phyloP scores from a whole-genome alignment of 2,797 vertebrate genomes.

The Potorous gilbertii region DNA sequence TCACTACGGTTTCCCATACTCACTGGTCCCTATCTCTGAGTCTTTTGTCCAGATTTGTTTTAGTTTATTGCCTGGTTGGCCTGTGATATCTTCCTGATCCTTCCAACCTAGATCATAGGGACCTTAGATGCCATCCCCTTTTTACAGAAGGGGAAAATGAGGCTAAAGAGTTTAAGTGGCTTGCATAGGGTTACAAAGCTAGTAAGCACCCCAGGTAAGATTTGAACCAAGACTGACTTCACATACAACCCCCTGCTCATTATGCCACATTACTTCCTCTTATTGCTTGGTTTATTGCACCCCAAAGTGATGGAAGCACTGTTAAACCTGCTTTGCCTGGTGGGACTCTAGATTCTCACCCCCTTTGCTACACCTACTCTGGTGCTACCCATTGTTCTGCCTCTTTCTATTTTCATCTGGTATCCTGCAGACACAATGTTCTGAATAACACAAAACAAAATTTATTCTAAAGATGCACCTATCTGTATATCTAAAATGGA shows the following conservation, averaged over 20 bases:
- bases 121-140: neutral
- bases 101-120: neutral
- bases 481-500: neutral
- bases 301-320: neutral
- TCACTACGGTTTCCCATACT: conserved; percentile 1
- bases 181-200: neutral
- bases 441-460: neutral
- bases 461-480: neutral
- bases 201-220: neutral
- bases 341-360: neutral
- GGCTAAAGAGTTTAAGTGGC: neutral
- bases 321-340: neutral
- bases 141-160: neutral
- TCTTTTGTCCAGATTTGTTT: conserved; percentile 11
- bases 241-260: neutral
- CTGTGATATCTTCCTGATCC: neutral
- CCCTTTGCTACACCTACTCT: neutral
- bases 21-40: neutral
- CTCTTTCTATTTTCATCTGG: neutral
- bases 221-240: neutral
- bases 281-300: neutral
- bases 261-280: neutral
- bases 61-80: conserved; percentile 12
- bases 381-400: neutral
- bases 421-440: neutral